Percentiles rank a stretch among this genome's conserved stretches.
Evolutionary conservation across 2,888 invertebrate genomes (phyloP).

Genomic region (Heliothis peltigera): DNA sequence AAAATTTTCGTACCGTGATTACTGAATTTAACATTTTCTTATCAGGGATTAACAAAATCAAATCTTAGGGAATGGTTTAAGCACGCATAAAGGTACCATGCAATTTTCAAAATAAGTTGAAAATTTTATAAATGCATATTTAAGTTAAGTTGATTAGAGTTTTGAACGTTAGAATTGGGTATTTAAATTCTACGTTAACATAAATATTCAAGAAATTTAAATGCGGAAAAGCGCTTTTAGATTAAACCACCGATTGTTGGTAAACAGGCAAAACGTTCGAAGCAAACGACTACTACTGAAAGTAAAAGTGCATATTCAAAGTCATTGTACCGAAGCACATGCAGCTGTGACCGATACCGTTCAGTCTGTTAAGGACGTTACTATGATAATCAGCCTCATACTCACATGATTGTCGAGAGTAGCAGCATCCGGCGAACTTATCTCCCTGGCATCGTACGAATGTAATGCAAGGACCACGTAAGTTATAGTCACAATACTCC

Average conservation of each 20-base stretch:
- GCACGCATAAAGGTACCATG: no score
- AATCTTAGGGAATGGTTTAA: no score
- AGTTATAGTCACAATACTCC: constrained; percentile 83
- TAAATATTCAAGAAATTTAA: no score
- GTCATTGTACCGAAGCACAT: constrained; percentile 77
- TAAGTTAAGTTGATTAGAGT: no score
- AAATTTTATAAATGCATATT: no score
- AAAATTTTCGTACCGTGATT: no score
- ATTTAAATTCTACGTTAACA: no score
- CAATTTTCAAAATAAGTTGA: no score
- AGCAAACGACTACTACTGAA: constrained; percentile 67
- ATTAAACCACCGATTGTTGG: constrained; percentile 3
- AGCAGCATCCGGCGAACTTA: constrained; percentile 72
- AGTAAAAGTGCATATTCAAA: constrained; percentile 84
- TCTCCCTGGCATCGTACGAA: constrained; percentile 73
- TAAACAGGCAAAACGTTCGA: constrained; percentile 42
- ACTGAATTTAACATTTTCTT: no score
- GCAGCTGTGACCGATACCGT: constrained; percentile 67
- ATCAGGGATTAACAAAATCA: no score
- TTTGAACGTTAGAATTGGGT: no score
- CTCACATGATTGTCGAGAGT: constrained; percentile 82
- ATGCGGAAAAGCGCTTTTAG: background rate
- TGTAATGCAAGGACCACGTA: constrained; percentile 78
- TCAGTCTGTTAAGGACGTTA: constrained; percentile 29
- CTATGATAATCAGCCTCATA: constrained; percentile 51